These are phyloP conservation scores for Ardeotis arabs DNA, from an alignment of 2,113 vertebrate species.

Conservation along the genomic window DNA sequence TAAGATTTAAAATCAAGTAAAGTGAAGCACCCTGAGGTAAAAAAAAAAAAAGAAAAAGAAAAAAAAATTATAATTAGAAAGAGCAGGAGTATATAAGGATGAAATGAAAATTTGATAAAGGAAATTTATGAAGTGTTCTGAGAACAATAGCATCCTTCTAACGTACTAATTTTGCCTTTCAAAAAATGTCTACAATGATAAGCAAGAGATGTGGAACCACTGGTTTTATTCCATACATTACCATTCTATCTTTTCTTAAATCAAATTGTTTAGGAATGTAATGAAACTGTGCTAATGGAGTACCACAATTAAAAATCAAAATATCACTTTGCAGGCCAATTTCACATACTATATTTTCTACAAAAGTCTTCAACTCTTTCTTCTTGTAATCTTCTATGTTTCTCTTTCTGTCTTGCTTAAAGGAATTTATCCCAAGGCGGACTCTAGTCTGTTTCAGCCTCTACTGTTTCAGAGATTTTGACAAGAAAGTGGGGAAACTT, in stretches of 20 bases:
- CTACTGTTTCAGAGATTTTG: neutral
- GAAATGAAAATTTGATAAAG: neutral
- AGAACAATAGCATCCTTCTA: neutral
- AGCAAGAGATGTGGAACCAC: neutral
- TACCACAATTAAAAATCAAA: neutral
- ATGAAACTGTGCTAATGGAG: neutral
- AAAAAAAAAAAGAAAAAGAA: too few species aligned
- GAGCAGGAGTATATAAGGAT: neutral
- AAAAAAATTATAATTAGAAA: neutral
- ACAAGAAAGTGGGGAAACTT: neutral
- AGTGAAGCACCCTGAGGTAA: neutral
- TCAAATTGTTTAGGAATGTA: neutral
- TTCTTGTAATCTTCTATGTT: neutral
- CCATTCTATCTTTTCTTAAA: neutral
- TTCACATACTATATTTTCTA: neutral
- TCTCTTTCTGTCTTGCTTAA: neutral
- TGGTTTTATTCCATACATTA: fast-evolving
- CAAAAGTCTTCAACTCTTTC: neutral
- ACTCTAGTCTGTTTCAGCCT: neutral
- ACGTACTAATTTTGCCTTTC: neutral
- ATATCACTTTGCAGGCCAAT: neutral
- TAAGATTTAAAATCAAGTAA: neutral
- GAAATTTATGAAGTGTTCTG: neutral
- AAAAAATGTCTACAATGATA: neutral
- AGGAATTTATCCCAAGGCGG: neutral